Percentiles rank a stretch among this genome's conserved stretches.
phyloP scores from a whole-genome alignment of 1,140 invertebrate genomes.

The Apis florea region DNA sequence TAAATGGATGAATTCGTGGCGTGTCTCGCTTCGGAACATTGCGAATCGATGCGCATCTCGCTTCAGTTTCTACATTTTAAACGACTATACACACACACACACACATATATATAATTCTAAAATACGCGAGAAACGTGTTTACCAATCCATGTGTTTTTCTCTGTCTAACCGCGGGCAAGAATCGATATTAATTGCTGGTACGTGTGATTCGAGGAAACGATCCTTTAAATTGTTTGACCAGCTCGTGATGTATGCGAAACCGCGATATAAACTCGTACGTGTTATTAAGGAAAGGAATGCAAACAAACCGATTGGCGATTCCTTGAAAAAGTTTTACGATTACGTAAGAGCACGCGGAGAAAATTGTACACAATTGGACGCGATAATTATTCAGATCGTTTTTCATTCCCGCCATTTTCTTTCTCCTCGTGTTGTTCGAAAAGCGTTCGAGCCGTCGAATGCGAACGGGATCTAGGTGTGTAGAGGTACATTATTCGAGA shows the following conservation, averaged over 20 bases:
- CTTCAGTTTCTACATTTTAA: too few species aligned
- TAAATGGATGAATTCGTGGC: too few species aligned
- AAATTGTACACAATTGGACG: background rate
- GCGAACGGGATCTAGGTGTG: background rate
- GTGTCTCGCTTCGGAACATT: too few species aligned
- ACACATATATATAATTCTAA: background rate
- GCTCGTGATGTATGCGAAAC: background rate
- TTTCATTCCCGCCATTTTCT: background rate
- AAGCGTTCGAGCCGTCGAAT: background rate
- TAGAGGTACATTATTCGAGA: background rate
- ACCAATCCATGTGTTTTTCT: too few species aligned
- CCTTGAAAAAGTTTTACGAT: slow-evolving; percentile 26
- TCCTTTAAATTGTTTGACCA: slow-evolving; percentile 4
- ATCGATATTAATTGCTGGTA: background rate
- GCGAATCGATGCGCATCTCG: too few species aligned
- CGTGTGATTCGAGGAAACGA: slow-evolving; percentile 16
- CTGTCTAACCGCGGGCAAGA: background rate
- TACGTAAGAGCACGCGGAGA: background rate
- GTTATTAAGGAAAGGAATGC: slow-evolving; percentile 15
- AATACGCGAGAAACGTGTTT: background rate
- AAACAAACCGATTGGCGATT: slow-evolving; percentile 24
- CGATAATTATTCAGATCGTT: too few species aligned
- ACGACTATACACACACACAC: too few species aligned
- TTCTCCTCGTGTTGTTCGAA: too few species aligned
- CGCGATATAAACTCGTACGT: background rate